Conservation (phyloP, 2,113 vertebrate species). For the Guaruba guarouba region DNA sequence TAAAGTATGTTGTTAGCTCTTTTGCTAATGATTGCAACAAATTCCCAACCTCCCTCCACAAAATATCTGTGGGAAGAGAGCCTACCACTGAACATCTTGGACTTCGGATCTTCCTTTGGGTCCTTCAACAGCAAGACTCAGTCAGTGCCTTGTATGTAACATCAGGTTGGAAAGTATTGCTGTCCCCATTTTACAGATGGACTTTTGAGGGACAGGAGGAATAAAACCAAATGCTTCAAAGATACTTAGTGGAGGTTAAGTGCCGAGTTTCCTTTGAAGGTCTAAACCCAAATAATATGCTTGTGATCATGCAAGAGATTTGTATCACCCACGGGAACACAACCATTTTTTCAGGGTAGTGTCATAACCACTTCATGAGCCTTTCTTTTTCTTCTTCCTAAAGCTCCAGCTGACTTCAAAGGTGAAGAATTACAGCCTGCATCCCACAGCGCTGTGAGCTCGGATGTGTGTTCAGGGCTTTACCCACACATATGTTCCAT, state of each 20-base stretch:
- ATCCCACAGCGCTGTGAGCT: slow-evolving; percentile 24
- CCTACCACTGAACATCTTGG: not conserved
- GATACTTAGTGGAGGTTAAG: slow-evolving; percentile 45
- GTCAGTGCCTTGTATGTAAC: not conserved
- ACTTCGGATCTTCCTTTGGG: not conserved
- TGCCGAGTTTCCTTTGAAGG: slow-evolving; percentile 49
- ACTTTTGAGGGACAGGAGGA: slow-evolving; percentile 18
- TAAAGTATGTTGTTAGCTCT: not conserved
- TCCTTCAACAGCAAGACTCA: not conserved
- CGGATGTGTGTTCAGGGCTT: not conserved
- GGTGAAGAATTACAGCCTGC: slow-evolving; percentile 23
- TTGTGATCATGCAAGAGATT: slow-evolving; percentile 53
- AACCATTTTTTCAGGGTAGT: slow-evolving; percentile 40
- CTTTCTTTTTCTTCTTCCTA: slow-evolving; percentile 47
- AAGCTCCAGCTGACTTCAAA: slow-evolving; percentile 65
- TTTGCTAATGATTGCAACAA: not conserved
- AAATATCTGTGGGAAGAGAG: not conserved
- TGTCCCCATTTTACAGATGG: slow-evolving; percentile 29
- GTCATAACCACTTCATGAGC: slow-evolving; percentile 50
- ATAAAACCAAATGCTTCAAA: slow-evolving; percentile 52
- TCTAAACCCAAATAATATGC: slow-evolving; percentile 44
- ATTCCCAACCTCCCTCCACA: not conserved
- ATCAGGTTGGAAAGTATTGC: not conserved
- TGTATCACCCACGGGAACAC: slow-evolving; percentile 21
- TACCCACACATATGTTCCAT: slow-evolving; percentile 6